Conservation (phyloP, 2,113 vertebrate species). For the Eulemur macaco region DNA sequence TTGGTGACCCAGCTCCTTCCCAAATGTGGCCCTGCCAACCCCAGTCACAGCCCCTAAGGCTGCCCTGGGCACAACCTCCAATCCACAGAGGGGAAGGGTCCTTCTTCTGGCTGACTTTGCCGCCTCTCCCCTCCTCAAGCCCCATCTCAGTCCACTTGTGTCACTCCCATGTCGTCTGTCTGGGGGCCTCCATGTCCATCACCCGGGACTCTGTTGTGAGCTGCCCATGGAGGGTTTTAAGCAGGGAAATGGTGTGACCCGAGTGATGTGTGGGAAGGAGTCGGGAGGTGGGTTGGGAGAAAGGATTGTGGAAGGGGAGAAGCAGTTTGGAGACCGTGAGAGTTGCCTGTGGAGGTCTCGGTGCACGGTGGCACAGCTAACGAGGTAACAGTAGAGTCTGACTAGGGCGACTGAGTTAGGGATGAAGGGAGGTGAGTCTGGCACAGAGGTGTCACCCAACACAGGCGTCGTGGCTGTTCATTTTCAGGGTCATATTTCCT, state of each 20-base stretch:
- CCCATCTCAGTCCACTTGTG: background rate
- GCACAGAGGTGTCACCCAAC: background rate
- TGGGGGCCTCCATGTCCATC: background rate
- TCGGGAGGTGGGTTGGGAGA: fast-evolving
- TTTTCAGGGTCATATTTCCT: background rate
- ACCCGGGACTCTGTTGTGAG: background rate
- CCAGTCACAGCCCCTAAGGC: background rate
- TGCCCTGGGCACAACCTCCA: too few relatives aligned
- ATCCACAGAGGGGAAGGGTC: background rate
- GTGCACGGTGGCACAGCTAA: background rate
- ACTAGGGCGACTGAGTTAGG: background rate
- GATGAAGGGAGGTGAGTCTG: background rate
- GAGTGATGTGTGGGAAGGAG: background rate
- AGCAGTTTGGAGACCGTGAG: background rate
- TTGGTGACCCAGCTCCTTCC: background rate
- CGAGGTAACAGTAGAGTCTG: background rate
- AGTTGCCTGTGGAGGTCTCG: background rate
- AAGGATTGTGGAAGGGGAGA: background rate
- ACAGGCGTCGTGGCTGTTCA: fast-evolving
- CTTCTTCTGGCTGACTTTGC: background rate
- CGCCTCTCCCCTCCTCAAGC: background rate
- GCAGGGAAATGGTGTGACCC: background rate
- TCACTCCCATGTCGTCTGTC: fast-evolving
- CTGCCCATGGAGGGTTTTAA: fast-evolving
- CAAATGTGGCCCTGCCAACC: background rate